Evolutionary conservation across 2,797 vertebrate genomes (phyloP), one percentile per base, ranked within the genome.

Genomic region (Pangasius larnaudii): DNA sequence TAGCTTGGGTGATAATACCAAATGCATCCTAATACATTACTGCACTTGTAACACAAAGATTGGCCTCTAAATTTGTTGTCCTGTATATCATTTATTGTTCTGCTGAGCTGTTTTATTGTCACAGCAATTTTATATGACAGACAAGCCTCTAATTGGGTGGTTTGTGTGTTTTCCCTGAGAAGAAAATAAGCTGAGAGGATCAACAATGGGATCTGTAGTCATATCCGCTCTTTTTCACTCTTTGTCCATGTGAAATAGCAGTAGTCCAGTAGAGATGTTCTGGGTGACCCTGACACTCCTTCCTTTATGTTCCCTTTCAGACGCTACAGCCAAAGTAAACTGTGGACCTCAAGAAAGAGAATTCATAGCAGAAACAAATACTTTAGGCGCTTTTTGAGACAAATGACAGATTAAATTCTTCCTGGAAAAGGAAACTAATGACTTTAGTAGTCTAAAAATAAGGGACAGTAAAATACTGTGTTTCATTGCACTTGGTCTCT

Each of bases 121-220:
- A 67, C 2, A 46, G 79, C n/a, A 80, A 59, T 58, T 92, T 92
- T 89, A 94, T 94, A 93, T 94, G 93, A 91, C 90, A 92, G 87
- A 30, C 33, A 92, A 83, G 75, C 91, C 91, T 89, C 84, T 65
- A 53, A 91, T 88, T 90, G 93, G 91, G 90, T 94, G 88, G 61
- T 51, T 49, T 83, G 42, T 24, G 79, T 49, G 74, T 53, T 78
- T 79, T 86, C 61, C 30, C 36, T 84, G 2, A 24, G 27, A 84
- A 42, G 19, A 87, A 78, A 30, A 86, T 61, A 83, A 30, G 13
- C 49, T 75, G 51, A 75, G 81, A 79, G 63, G 49, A 39, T 24
- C 36, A 39, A 59, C 87, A 85, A 53, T 30, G 14, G 51, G 75
- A 67, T 86, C 78, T 3, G 22, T 87, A 71, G 71, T 36, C 33